A percentile compares a stretch with the other conserved stretches of the same genome.
Evolutionary conservation across 2,797 vertebrate genomes (phyloP).

Genomic region (Liasis olivaceus): DNA sequence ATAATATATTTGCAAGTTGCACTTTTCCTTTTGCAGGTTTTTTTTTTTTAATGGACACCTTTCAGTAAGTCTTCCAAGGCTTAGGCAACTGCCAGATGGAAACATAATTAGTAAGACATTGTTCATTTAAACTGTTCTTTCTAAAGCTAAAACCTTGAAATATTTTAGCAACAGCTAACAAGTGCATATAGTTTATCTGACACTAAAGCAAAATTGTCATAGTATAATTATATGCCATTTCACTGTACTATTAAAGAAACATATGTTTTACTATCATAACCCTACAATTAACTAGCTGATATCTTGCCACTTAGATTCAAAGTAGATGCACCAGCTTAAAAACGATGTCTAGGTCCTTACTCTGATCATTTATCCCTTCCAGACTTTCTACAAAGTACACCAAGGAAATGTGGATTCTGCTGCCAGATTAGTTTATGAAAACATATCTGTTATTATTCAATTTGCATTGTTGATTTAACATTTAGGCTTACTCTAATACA

Average conservation of each 20-base stretch:
- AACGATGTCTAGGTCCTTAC: background rate
- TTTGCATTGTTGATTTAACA: conserved; percentile 6
- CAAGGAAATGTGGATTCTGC: conserved; percentile 5
- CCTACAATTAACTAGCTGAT: conserved; percentile 23
- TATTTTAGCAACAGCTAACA: conserved; percentile 42
- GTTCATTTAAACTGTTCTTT: conserved; percentile 39
- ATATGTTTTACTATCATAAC: conserved; percentile 31
- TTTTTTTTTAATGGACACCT: conserved; percentile 24
- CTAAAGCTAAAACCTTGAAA: conserved; percentile 49
- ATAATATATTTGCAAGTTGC: conserved; percentile 20
- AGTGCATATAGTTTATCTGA: conserved; percentile 8
- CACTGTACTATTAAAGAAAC: conserved; percentile 27
- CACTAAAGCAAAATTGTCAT: conserved; percentile 25
- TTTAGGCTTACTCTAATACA: background rate
- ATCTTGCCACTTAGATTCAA: conserved; percentile 20
- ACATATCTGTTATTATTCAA: conserved; percentile 1
- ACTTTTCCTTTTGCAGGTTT: background rate
- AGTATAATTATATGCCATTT: conserved; percentile 19
- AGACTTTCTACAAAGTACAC: background rate
- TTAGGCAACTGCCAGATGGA: conserved; percentile 25
- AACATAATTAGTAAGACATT: conserved; percentile 16
- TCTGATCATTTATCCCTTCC: background rate
- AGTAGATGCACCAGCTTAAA: background rate
- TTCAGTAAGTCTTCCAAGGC: conserved; percentile 37
- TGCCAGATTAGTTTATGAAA: background rate